phyloP scores from a whole-genome alignment of 64 coral and sea anemone genomes.

The Actinia tenebrosa region DNA sequence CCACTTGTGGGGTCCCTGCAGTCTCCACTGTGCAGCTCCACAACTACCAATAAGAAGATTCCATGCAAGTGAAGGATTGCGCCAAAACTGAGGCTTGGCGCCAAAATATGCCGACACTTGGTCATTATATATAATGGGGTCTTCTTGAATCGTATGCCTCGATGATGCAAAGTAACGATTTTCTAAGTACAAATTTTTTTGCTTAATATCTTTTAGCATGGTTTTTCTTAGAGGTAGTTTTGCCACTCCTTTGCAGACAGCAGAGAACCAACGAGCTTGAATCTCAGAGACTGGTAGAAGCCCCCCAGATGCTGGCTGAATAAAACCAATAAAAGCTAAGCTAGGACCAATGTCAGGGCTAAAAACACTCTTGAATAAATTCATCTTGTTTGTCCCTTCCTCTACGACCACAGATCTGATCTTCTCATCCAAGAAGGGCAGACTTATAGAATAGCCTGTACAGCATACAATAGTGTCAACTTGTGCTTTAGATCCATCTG shows the following conservation, averaged over 20 bases:
- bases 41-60: slow-evolving; percentile 52
- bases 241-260: slow-evolving; percentile 59
- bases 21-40: slow-evolving; percentile 65
- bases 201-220: slow-evolving; percentile 45
- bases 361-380: slow-evolving; percentile 80
- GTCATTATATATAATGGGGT: slow-evolving; percentile 70
- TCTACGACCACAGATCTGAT: slow-evolving; percentile 47
- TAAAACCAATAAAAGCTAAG: slow-evolving; percentile 76
- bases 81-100: slow-evolving; percentile 74
- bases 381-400: slow-evolving; percentile 67
- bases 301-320: slow-evolving; percentile 71
- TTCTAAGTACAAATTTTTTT: slow-evolving; percentile 27
- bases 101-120: slow-evolving; percentile 62
- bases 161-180: slow-evolving; percentile 46
- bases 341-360: slow-evolving; percentile 47
- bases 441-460: slow-evolving; percentile 62
- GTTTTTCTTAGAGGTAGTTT: slow-evolving; percentile 48
- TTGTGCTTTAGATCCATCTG: slow-evolving; percentile 49
- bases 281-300: slow-evolving; percentile 67
- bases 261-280: slow-evolving; percentile 81
- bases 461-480: slow-evolving; percentile 73
- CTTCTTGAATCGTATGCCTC: slow-evolving; percentile 69
- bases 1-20: slow-evolving; percentile 77
- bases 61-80: slow-evolving; percentile 56
- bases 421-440: slow-evolving; percentile 53